Evolutionary conservation across 2,113 vertebrate genomes (phyloP).

Genomic region (Setophaga coronata): DNA sequence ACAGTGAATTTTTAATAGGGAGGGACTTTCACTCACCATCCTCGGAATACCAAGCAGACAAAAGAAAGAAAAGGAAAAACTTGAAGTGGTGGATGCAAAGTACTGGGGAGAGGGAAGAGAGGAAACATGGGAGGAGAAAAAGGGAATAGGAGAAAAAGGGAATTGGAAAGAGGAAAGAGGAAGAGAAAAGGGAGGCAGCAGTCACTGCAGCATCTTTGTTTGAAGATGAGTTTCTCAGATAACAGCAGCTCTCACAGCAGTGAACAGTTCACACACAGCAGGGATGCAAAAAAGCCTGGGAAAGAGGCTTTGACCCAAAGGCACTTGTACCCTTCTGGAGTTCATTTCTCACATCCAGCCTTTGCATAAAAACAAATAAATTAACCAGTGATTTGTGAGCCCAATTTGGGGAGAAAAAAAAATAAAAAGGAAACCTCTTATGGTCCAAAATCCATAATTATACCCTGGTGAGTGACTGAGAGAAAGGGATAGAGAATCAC

Average conservation of each 20-base stretch:
- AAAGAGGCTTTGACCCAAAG: neutral
- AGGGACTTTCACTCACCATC: neutral
- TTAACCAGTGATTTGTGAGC: neutral
- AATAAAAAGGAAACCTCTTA: neutral
- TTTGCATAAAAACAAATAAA: neutral
- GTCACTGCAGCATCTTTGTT: neutral
- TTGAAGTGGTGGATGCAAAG: neutral
- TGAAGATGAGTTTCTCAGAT: constrained; percentile 1
- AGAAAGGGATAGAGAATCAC: neutral
- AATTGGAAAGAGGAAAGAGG: neutral
- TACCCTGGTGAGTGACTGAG: neutral
- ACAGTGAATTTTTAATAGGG: constrained; percentile 35
- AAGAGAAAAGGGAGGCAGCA: neutral
- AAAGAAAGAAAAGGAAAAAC: neutral
- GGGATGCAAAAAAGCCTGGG: neutral
- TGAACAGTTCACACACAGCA: neutral
- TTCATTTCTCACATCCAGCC: neutral
- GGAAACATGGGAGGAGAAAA: neutral
- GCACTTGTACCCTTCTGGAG: neutral
- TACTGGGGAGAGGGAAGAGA: neutral
- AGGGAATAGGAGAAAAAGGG: neutral
- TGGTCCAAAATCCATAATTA: neutral
- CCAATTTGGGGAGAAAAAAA: fast-evolving
- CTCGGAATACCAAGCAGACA: neutral
- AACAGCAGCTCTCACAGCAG: constrained; percentile 8